Evolutionary conservation across 2,888 invertebrate species (phyloP).

Genomic region (Rhamnusium bicolor): DNA sequence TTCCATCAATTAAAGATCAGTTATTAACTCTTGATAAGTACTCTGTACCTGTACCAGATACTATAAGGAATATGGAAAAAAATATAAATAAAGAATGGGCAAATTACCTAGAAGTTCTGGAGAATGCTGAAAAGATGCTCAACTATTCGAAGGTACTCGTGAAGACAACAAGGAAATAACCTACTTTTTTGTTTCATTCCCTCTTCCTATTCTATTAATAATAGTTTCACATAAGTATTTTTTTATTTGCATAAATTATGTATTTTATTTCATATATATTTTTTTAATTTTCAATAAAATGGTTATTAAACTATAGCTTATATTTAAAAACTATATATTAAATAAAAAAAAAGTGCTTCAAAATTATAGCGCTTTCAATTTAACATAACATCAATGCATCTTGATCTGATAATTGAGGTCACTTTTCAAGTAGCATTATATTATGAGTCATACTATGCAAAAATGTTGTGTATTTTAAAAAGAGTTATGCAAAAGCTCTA

Average conservation of each 20-base stretch:
- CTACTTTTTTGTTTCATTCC: neutral
- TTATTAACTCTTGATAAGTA: constrained; percentile 83
- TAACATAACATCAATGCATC: too few relatives aligned
- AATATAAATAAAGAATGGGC: constrained; percentile 80
- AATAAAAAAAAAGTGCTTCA: too few relatives aligned
- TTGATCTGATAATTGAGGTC: too few relatives aligned
- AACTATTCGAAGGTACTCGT: constrained; percentile 78
- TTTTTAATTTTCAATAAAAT: too few relatives aligned
- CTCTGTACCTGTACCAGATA: constrained; percentile 79
- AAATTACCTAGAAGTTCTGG: constrained; percentile 79
- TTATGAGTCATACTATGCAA: too few relatives aligned
- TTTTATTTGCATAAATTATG: neutral
- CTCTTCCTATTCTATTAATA: constrained; percentile 8
- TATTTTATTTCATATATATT: too few relatives aligned
- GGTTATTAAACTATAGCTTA: too few relatives aligned
- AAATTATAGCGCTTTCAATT: too few relatives aligned
- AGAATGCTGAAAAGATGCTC: constrained; percentile 82
- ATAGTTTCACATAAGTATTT: constrained; percentile 14
- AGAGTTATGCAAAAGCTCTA: too few relatives aligned
- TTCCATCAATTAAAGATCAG: constrained; percentile 84
- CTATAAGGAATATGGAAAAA: constrained; percentile 74
- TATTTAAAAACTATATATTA: too few relatives aligned
- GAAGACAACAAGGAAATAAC: constrained; percentile 33
- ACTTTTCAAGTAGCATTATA: too few relatives aligned
- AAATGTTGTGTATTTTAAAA: too few relatives aligned